phyloP scores from a whole-genome alignment of 1,140 invertebrate genomes.

The Neodiprion virginianus region DNA sequence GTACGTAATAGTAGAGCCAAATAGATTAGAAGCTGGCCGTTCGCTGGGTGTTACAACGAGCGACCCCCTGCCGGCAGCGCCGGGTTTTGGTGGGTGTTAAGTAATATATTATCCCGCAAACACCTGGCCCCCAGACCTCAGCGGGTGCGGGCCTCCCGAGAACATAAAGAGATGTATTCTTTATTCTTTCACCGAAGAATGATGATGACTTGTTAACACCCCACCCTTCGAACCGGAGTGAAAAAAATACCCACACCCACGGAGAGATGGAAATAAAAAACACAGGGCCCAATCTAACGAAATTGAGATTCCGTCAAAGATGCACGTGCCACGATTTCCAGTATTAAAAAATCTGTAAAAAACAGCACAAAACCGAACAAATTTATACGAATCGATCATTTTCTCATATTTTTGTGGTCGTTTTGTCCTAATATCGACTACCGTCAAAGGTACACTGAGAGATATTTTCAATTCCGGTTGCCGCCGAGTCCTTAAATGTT shows the following conservation, averaged over 20 bases:
- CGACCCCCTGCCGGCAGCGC: not conserved
- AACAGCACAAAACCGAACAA: too few relatives aligned
- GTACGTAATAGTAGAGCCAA: not conserved
- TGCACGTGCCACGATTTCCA: too few relatives aligned
- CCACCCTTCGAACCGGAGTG: not conserved
- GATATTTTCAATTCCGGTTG: too few relatives aligned
- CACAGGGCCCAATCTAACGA: not conserved
- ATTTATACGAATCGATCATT: too few relatives aligned
- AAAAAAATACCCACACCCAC: not conserved
- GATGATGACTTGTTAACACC: constrained; percentile 19
- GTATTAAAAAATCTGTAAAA: too few relatives aligned
- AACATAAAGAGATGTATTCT: not conserved
- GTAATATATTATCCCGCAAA: constrained; percentile 52
- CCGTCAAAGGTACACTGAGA: too few relatives aligned
- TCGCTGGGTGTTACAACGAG: not conserved
- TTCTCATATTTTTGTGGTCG: too few relatives aligned
- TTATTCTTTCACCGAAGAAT: not conserved
- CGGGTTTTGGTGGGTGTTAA: constrained; percentile 51
- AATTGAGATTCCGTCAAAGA: not conserved
- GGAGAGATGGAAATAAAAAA: not conserved
- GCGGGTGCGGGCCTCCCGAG: not conserved
- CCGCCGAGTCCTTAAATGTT: too few relatives aligned
- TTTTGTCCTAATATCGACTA: too few relatives aligned
- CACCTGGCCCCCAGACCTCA: constrained; percentile 43
- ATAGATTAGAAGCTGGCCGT: not conserved